Conservation (phyloP, 1,140 invertebrate genomes). For the Caenorhabditis latens region DNA sequence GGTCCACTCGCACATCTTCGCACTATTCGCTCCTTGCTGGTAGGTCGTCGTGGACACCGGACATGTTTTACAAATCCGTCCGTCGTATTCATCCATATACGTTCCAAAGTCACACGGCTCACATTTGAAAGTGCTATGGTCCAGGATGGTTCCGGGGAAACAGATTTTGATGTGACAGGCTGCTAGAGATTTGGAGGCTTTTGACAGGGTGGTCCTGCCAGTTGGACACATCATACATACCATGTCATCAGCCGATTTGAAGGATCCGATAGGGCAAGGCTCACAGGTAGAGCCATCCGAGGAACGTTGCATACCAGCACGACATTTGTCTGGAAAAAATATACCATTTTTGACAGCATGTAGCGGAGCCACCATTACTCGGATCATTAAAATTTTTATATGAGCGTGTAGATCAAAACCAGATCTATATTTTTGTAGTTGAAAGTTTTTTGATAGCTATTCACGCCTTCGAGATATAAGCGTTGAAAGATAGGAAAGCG, state of each 20-base stretch:
- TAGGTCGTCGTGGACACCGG: conserved; percentile 54
- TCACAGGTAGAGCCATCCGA: conserved; percentile 59
- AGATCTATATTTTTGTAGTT: too few relatives aligned
- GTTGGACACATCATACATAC: conserved; percentile 61
- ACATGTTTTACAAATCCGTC: conserved; percentile 55
- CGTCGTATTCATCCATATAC: conserved; percentile 60
- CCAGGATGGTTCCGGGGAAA: conserved; percentile 51
- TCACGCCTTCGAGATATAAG: too few relatives aligned
- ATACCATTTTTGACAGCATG: too few relatives aligned
- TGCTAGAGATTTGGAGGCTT: conserved; percentile 38
- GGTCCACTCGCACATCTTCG: conserved; percentile 63
- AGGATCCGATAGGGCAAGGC: conserved; percentile 58
- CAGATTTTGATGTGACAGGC: conserved; percentile 53
- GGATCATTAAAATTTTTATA: too few relatives aligned
- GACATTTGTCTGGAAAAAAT: conserved; percentile 60
- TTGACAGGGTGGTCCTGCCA: conserved; percentile 51
- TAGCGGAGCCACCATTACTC: too few relatives aligned
- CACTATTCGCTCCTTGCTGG: conserved; percentile 80
- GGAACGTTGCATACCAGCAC: conserved; percentile 58
- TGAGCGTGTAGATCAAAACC: too few relatives aligned
- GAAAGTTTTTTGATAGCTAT: too few relatives aligned
- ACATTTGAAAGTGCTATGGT: conserved; percentile 50
- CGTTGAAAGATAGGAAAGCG: too few relatives aligned
- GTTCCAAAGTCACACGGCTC: conserved; percentile 55
- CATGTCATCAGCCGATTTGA: conserved; percentile 46